A percentile compares a stretch with the other conserved stretches of the same genome.
phyloP scores from a whole-genome alignment of 2,113 vertebrate species.

The Tetraodon nigroviridis region DNA sequence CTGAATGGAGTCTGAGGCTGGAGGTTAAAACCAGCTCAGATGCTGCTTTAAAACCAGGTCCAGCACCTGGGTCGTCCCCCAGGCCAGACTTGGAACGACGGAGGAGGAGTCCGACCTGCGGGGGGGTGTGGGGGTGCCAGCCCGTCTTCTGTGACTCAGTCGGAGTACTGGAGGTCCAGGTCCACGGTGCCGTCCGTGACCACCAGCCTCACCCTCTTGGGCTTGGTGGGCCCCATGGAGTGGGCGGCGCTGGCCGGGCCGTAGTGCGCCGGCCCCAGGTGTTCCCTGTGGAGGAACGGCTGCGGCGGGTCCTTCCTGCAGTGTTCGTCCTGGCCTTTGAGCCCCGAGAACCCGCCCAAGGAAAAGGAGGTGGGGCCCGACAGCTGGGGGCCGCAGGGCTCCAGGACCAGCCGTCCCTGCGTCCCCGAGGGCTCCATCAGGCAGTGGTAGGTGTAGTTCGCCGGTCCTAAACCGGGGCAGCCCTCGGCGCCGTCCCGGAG shows the following conservation, averaged over 20 bases:
- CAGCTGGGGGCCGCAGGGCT: conserved; percentile 65
- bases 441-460: conserved; percentile 80
- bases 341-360: conserved; percentile 62
- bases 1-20: no score
- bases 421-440: conserved; percentile 79
- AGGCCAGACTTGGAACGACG: no score
- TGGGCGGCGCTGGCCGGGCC: conserved; percentile 62
- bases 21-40: conserved; percentile 37
- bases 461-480: conserved; percentile 62
- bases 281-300: conserved; percentile 60
- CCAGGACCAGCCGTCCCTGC: conserved; percentile 74
- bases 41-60: conserved; percentile 42
- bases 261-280: conserved; percentile 60
- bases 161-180: conserved; percentile 76
- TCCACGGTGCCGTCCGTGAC: conserved; percentile 77
- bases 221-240: conserved; percentile 69
- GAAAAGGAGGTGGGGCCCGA: conserved; percentile 58
- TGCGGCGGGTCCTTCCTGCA: conserved; percentile 66
- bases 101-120: no score
- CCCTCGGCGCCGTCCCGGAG: conserved; percentile 71
- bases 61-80: no score
- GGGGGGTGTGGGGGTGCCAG: no score
- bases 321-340: conserved; percentile 61
- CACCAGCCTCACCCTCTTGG: conserved; percentile 77
- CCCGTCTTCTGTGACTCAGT: conserved; percentile 49